phyloP scores from a whole-genome alignment of 2,888 invertebrate genomes.

The Magallana nippona region DNA sequence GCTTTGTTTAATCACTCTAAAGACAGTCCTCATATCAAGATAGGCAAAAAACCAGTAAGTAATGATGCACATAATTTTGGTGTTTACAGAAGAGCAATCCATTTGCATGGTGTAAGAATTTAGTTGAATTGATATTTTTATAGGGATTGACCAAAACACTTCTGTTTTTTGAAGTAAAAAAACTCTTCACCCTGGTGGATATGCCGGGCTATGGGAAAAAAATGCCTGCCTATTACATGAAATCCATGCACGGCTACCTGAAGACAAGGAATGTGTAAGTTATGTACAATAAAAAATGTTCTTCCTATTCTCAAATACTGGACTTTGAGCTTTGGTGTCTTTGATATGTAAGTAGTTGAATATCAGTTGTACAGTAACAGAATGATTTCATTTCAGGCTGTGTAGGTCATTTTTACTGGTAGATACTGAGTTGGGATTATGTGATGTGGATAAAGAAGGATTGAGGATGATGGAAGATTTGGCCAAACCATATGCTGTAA shows the following conservation, averaged over 20 bases:
- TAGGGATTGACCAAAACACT: conserved; percentile 77
- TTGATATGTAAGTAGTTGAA: no score
- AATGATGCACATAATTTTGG: background rate
- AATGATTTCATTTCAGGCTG: conserved; percentile 62
- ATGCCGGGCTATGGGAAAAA: conserved; percentile 79
- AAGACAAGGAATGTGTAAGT: conserved; percentile 70
- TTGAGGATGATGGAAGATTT: conserved; percentile 75
- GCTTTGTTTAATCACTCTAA: conserved; percentile 67
- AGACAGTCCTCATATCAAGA: background rate
- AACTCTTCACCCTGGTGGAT: conserved; percentile 74
- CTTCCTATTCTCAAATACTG: no score
- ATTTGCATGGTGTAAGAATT: no score
- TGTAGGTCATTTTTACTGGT: conserved; percentile 70
- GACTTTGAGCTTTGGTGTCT: no score
- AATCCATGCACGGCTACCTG: conserved; percentile 76
- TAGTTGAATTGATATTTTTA: conserved; percentile 35
- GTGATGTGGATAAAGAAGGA: conserved; percentile 65
- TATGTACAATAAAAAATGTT: no score
- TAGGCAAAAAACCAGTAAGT: conserved; percentile 69
- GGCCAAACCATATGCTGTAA: conserved; percentile 72
- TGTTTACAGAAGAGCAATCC: no score
- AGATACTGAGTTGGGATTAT: conserved; percentile 67
- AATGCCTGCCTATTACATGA: conserved; percentile 75
- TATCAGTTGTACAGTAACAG: no score
- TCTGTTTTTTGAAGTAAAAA: conserved; percentile 74